A percentile compares a stretch with the other conserved stretches of the same genome.
Conservation (phyloP, 2,888 invertebrate species). For the Amphipoea lucens region DNA sequence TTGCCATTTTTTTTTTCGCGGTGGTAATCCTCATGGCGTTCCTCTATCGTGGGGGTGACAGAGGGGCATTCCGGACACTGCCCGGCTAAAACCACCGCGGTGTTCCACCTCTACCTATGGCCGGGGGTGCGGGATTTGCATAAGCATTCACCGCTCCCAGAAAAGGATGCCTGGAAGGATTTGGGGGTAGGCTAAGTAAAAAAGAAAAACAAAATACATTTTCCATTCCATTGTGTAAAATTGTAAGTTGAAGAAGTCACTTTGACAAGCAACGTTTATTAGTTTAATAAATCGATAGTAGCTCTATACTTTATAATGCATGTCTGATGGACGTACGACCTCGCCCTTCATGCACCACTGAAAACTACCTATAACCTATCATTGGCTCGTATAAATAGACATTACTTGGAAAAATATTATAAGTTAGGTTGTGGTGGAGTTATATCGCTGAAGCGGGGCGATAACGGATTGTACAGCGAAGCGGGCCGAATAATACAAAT, state of each 20-base stretch:
- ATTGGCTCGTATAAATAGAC: slow-evolving; percentile 33
- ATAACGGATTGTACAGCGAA: not conserved
- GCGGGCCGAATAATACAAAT: no score
- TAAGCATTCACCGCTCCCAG: no score
- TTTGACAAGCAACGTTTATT: not conserved
- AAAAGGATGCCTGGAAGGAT: no score
- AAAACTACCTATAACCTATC: slow-evolving; percentile 9
- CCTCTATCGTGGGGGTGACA: no score
- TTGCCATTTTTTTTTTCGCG: no score
- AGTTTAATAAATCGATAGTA: slow-evolving; percentile 36
- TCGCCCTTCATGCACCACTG: slow-evolving; percentile 48
- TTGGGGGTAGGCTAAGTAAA: not conserved
- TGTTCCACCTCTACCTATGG: no score
- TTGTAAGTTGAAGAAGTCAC: not conserved
- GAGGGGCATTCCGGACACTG: no score
- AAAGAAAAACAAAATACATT: not conserved
- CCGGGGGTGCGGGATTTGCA: no score
- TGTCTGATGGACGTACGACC: slow-evolving; percentile 34
- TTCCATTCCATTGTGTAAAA: not conserved
- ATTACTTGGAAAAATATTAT: slow-evolving; percentile 44
- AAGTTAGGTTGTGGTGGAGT: not conserved
- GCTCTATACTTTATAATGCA: slow-evolving; percentile 46
- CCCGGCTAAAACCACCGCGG: no score
- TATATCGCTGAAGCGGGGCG: not conserved
- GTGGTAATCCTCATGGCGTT: no score